phyloP scores from a whole-genome alignment of 2,888 invertebrate species.

The Ommatoiulus sabulosus region DNA sequence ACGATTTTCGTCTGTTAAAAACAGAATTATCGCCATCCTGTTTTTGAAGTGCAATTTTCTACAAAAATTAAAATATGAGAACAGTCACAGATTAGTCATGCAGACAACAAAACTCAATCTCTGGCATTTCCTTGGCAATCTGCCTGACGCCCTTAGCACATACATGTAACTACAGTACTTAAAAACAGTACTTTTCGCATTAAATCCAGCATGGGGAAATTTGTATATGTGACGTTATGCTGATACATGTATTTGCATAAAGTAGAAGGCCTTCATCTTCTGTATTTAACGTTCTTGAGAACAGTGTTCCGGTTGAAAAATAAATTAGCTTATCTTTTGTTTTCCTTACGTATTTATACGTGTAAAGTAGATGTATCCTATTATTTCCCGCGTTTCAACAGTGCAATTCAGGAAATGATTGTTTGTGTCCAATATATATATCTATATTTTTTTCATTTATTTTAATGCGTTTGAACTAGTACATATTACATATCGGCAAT shows the following conservation, averaged over 20 bases:
- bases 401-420: neutral
- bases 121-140: neutral
- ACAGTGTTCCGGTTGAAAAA: too few species aligned
- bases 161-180: neutral
- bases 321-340: too few species aligned
- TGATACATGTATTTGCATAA: neutral
- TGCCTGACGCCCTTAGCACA: slow-evolving; percentile 1
- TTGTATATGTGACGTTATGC: neutral
- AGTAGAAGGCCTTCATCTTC: neutral
- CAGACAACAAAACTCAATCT: neutral
- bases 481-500: neutral
- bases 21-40: slow-evolving; percentile 31
- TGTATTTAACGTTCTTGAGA: neutral
- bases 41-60: neutral
- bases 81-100: neutral
- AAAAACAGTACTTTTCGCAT: neutral
- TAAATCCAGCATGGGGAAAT: neutral
- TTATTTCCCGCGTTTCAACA: neutral
- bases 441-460: neutral
- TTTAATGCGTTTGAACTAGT: neutral
- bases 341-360: neutral
- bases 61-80: neutral
- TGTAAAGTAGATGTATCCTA: too few species aligned
- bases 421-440: neutral
- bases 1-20: neutral